Conservation (phyloP, 1,140 invertebrate species). For the Monomorium pharaonis region DNA sequence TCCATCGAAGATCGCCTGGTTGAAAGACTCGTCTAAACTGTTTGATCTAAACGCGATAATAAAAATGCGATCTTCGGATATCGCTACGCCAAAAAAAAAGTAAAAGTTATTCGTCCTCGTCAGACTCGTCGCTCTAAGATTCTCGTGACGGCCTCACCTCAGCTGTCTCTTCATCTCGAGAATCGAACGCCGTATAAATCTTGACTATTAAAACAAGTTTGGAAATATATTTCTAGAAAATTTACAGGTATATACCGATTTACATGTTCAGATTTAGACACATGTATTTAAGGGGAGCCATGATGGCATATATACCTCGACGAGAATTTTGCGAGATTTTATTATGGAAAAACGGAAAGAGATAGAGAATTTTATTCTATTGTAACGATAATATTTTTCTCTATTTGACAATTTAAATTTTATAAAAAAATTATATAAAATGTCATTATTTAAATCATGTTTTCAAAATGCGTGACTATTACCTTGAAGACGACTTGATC, state of each 20-base stretch:
- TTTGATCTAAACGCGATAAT: not conserved
- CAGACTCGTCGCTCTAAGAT: not conserved
- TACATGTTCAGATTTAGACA: not conserved
- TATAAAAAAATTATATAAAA: too few relatives aligned
- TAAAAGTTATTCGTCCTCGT: not conserved
- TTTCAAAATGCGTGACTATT: too few relatives aligned
- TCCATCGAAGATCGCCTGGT: not conserved
- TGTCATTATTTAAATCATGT: too few relatives aligned
- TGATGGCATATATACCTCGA: too few relatives aligned
- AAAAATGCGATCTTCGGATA: not conserved
- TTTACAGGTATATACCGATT: not conserved
- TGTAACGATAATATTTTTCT: too few relatives aligned
- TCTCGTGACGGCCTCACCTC: not conserved
- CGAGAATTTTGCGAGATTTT: too few relatives aligned
- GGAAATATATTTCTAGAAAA: constrained; percentile 16
- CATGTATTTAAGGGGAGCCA: not conserved
- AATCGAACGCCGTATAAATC: not conserved
- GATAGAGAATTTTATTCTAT: too few relatives aligned
- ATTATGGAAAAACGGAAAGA: too few relatives aligned
- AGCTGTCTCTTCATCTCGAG: not conserved
- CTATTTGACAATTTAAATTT: too few relatives aligned
- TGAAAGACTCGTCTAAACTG: not conserved
- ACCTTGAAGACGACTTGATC: too few relatives aligned
- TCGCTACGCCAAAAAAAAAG: not conserved
- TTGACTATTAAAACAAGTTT: not conserved